Evolutionary conservation across 2,888 invertebrate genomes (phyloP).

Genomic region (Orthosia incerta): DNA sequence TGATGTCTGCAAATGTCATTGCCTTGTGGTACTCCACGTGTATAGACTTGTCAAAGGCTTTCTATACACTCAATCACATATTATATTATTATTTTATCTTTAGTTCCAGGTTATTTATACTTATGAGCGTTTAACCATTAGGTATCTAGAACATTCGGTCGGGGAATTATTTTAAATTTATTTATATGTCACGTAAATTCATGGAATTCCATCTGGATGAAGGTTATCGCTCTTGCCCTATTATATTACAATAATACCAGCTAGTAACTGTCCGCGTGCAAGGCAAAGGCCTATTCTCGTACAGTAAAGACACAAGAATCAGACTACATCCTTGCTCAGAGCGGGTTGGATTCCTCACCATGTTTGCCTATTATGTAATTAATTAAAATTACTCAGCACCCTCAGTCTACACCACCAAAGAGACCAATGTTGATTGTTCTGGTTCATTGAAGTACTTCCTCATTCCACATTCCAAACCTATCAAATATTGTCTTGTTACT

Average conservation of each 20-base stretch:
- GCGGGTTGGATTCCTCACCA: neutral
- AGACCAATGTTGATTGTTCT: slow-evolving; percentile 41
- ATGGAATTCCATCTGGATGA: slow-evolving; percentile 3
- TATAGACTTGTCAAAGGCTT: slow-evolving; percentile 17
- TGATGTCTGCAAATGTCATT: neutral
- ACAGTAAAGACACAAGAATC: neutral
- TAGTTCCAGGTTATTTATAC: neutral
- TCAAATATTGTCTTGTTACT: slow-evolving; percentile 57
- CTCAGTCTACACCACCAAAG: slow-evolving; percentile 9
- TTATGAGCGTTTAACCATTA: slow-evolving; percentile 1
- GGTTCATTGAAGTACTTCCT: slow-evolving; percentile 60
- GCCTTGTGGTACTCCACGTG: slow-evolving; percentile 26
- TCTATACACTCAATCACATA: slow-evolving; percentile 4
- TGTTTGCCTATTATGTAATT: slow-evolving; percentile 4
- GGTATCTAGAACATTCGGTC: slow-evolving; percentile 5
- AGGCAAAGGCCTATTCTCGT: neutral
- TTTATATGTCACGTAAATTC: neutral
- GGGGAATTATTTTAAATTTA: neutral
- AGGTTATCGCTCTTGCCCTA: neutral
- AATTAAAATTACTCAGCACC: slow-evolving; percentile 24
- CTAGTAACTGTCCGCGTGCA: neutral
- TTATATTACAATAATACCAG: neutral
- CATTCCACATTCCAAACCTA: slow-evolving; percentile 53
- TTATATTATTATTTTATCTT: neutral
- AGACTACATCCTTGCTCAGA: neutral